Percentiles rank a stretch among this genome's conserved stretches.
Conservation (phyloP, 2,888 invertebrate genomes). For the Macrophya alboannulata region DNA sequence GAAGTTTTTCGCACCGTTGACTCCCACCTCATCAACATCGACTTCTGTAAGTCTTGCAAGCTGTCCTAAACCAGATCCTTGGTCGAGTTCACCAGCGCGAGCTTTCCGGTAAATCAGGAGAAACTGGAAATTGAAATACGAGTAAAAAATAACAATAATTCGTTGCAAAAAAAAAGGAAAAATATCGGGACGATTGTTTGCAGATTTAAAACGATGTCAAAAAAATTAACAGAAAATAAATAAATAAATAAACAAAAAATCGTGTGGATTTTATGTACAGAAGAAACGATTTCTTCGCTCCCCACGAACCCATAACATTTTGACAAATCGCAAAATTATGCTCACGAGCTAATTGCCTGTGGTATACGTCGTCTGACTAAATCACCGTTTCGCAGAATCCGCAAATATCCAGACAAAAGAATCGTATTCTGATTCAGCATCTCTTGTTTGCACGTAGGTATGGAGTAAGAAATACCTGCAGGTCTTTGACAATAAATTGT, state of each 20-base stretch:
- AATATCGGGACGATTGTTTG: not conserved
- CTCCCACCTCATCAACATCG: conserved; percentile 96
- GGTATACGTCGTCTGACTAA: not conserved
- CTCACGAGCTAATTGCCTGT: not conserved
- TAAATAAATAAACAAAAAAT: not conserved
- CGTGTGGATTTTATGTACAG: not conserved
- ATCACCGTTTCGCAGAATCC: conserved; percentile 2
- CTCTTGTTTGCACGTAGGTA: not conserved
- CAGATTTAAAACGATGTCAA: not conserved
- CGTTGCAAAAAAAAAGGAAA: not conserved
- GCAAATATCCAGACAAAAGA: conserved; percentile 38
- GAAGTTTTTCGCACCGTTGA: conserved; percentile 96
- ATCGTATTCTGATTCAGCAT: conserved; percentile 5
- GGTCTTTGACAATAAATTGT: not conserved
- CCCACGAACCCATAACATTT: not conserved
- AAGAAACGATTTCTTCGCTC: not conserved
- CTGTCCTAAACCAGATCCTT: conserved; percentile 93
- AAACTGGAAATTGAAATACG: conserved; percentile 80
- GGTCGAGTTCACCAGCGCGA: conserved; percentile 93
- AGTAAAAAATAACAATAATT: not conserved
- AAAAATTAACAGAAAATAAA: not conserved
- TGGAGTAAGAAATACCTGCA: conserved; percentile 9
- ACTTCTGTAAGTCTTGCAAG: conserved; percentile 94
- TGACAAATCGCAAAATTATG: not conserved
- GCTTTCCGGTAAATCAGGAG: conserved; percentile 93